Evolutionary conservation across 2,888 invertebrate genomes (phyloP), one percentile per base, ranked within the genome.

Genomic region (Cheilosia vulpina): DNA sequence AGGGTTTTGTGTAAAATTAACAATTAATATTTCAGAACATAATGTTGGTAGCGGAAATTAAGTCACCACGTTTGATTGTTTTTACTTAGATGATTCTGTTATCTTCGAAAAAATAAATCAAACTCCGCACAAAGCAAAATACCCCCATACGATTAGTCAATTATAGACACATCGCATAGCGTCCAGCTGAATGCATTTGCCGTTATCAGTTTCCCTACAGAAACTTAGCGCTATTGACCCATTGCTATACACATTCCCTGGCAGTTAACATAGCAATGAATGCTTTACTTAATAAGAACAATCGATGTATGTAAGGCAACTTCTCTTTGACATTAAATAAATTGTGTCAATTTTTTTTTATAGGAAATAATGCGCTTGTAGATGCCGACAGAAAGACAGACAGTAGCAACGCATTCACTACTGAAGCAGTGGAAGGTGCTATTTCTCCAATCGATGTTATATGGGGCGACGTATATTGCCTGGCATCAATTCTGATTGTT

Each of bases 401-500:
- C 11, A 72, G 62, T 47, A 53, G 75, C 5, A 27, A 75, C 47
- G 24, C 6, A 11, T 27, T 55, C 7, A 60, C 52, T 31, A 79
- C 17, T n/a, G 76, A 73, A 15, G 52, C 71, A 41, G 66, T 62
- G 13, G 45, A 87, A 0, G 41, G 58, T 11, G 63, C 88, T 38
- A 19, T 43, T n/a, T 82, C 87, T 6, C 75, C 87, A 53, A 78
- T 89, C 5, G 41, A 83, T 4, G 80, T 87, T 41, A 87, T 92
- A 15, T 92, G 92, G 91, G 89, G 89, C 24, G 91, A 93, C 88
- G 88, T 90, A 0, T 89, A 91, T 53, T 90, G 91, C 69, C 88
- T 93, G 24, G 91, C 92, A 0, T 77, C 88, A 1, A 89, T 90
- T 19, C 77, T 93, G 21, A 88, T 93, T 0, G 1, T 90, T 0